Conservation (phyloP, 1,140 invertebrate genomes). For the Trialeurodes vaporariorum region DNA sequence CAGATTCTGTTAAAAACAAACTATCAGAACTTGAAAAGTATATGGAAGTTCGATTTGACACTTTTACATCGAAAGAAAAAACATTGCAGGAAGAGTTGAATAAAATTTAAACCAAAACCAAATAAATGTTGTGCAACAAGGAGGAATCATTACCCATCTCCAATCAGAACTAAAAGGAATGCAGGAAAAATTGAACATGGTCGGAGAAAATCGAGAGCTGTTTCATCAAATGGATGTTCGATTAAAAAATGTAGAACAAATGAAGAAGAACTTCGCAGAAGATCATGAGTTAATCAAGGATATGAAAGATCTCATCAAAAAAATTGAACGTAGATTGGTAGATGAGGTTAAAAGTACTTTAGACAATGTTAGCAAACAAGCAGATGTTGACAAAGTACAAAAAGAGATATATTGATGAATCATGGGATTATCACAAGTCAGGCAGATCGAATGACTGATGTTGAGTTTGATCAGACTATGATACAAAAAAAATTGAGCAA, state of each 20-base stretch:
- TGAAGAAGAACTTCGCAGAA: neutral
- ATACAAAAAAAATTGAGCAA: too few species aligned
- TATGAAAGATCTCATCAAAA: neutral
- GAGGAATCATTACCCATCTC: too few species aligned
- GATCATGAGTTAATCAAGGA: neutral
- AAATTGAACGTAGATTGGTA: neutral
- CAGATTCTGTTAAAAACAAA: too few species aligned
- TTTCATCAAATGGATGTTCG: too few species aligned
- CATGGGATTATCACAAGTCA: conserved; percentile 3
- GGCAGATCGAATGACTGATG: neutral
- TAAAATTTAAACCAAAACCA: conserved; percentile 1
- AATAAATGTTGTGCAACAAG: neutral
- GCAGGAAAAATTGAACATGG: too few species aligned
- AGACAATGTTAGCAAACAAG: neutral
- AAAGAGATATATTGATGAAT: neutral
- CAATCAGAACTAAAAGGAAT: too few species aligned
- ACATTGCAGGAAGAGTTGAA: neutral
- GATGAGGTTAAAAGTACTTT: neutral
- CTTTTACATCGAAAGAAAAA: too few species aligned
- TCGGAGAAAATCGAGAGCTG: too few species aligned
- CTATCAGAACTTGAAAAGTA: too few species aligned
- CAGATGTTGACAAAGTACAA: neutral
- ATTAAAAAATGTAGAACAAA: neutral
- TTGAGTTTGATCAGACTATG: too few species aligned
- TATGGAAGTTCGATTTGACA: too few species aligned